Evolutionary conservation across 1,140 invertebrate species (phyloP).

Genomic region (Anoplolepis gracilipes): DNA sequence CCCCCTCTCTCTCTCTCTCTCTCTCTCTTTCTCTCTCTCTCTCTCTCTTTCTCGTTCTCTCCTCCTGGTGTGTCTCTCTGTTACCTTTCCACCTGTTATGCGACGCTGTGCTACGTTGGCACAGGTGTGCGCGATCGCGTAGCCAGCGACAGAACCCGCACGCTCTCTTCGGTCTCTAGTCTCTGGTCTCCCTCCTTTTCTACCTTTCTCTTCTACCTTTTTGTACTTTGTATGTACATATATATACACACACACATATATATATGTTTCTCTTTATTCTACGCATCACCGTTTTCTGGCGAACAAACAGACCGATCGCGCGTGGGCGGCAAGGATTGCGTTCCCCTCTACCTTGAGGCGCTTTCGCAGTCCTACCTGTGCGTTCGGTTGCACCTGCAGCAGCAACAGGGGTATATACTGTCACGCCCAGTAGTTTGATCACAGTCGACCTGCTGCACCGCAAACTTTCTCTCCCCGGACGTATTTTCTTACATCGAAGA

Average conservation of each 20-base stretch:
- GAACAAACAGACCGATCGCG: conserved; percentile 67
- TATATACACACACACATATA: background rate
- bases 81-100: conserved; percentile 83
- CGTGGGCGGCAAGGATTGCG: conserved; percentile 74
- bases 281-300: conserved; percentile 28
- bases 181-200: conserved; percentile 58
- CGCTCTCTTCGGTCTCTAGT: conserved; percentile 50
- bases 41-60: conserved; percentile 37
- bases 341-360: conserved; percentile 60
- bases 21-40: conserved; percentile 58
- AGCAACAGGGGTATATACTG: conserved; percentile 71
- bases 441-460: conserved; percentile 45
- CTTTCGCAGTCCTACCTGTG: conserved; percentile 60
- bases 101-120: conserved; percentile 76
- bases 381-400: conserved; percentile 70
- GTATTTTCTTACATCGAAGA: background rate
- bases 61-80: conserved; percentile 49
- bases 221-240: background rate
- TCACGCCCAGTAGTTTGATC: conserved; percentile 76
- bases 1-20: conserved; percentile 57
- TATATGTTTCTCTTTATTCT: conserved; percentile 32
- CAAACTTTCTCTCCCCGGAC: background rate
- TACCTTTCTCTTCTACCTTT: conserved; percentile 56
- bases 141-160: conserved; percentile 52
- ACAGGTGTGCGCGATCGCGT: conserved; percentile 78